Evolutionary conservation across 2,888 invertebrate species (phyloP).

Genomic region (Pheosia tremula): DNA sequence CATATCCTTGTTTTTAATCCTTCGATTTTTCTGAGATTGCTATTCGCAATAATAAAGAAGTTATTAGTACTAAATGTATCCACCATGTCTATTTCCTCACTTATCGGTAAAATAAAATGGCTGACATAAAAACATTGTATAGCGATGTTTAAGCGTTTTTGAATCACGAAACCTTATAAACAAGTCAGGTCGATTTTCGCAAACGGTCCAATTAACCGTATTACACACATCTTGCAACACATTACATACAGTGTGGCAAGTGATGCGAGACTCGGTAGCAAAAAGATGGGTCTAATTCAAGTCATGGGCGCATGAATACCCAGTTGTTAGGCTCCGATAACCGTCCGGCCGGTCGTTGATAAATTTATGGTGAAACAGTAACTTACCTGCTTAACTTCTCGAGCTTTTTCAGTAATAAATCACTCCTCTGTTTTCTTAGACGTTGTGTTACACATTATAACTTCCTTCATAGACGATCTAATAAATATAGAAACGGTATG

Average conservation of each 20-base stretch:
- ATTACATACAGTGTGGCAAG: slow-evolving; percentile 24
- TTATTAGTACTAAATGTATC: too few species aligned
- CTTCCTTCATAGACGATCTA: too few species aligned
- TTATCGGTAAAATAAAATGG: too few species aligned
- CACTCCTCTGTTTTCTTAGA: too few species aligned
- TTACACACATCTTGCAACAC: slow-evolving; percentile 41
- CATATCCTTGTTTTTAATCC: too few species aligned
- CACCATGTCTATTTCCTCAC: too few species aligned
- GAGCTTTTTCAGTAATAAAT: too few species aligned
- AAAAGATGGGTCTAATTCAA: slow-evolving; percentile 22
- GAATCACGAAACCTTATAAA: not conserved
- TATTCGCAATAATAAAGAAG: too few species aligned
- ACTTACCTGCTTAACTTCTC: not conserved
- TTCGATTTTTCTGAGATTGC: too few species aligned
- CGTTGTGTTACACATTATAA: too few species aligned
- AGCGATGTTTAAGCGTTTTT: not conserved
- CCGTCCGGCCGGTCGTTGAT: not conserved
- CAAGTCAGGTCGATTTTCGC: slow-evolving; percentile 11
- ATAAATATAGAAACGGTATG: too few species aligned
- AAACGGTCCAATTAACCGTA: slow-evolving; percentile 26
- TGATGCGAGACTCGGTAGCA: slow-evolving; percentile 18
- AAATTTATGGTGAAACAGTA: not conserved
- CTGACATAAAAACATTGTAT: too few species aligned
- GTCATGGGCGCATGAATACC: not conserved
- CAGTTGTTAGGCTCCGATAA: not conserved